Evolutionary conservation across 2,113 vertebrate genomes (phyloP), one percentile per base, ranked within the genome.

Genomic region (Octodon degus): DNA sequence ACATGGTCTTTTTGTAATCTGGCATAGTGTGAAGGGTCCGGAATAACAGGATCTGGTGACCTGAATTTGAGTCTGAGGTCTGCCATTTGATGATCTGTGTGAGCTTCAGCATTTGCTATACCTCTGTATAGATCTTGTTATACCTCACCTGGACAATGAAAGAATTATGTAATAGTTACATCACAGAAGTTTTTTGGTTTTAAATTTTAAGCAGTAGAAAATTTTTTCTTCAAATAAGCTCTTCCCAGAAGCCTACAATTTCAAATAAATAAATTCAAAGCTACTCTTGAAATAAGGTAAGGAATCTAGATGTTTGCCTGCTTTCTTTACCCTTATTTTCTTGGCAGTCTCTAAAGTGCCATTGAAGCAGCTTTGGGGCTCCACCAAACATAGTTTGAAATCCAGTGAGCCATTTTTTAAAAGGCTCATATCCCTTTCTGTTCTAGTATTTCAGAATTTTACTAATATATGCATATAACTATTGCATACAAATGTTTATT

Each of bases 161-260:
- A 88, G 1, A 12, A 50, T 37, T 86, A 70, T 40, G 22, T 55
- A 95, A 76, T 13, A 30, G 7, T 37, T 92, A 84, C 53, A 11
- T 76, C 62, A 63, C 86, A 16, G n/a, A 43, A 27, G 22, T 30
- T 43, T 93, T 74, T 81, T 91, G 10, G 17, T 85, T 94, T 90
- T 63, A 86, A 90, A 76, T 81, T 90, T 87, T 93, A 97, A 95
- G 70, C 30, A 81, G 14, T 60, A 93, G 72, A 97, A 89, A 2
- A 53, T 96, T 94, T 96, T 93, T 91, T 88, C 76, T 93, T 87
- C 65, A 96, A 95, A 93, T 43, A 22, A 93, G 77, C 22, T 90
- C 68, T 93, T 95, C 27, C 22, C 88, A 94, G 83, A 94, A 93
- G 62, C 7, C 34, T 3, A 67, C 47, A 89, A 80, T 81, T 93